Evolutionary conservation across 1,140 invertebrate genomes (phyloP), one percentile per base, ranked within the genome.

Genomic region (Palaemon carinicauda): DNA sequence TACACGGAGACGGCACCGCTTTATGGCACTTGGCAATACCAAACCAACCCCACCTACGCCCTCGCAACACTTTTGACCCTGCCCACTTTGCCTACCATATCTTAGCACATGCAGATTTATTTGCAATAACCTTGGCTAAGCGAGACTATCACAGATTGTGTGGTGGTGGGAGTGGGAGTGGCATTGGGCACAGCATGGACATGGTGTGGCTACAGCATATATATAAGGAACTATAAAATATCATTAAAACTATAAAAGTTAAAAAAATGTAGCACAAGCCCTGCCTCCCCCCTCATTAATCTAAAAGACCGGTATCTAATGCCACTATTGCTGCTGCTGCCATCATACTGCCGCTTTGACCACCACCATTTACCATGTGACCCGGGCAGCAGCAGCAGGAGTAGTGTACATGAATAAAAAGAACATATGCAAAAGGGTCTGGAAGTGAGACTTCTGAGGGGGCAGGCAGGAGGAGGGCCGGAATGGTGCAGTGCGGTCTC

Each of bases 1-100:
- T 84, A 82, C 87, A 84, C 81, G 87, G 82, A 88, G 87, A 83
- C 87, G 78, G 78, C 82, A 85, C 87, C 60, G 56, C 80, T 78
- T 14, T 77, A 75, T 54, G 53, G 56, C 78, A 31, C 65, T 52
- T 79, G 51, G 27, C 82, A 19, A 31, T 29, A 41, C 74, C 75
- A 71, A 51, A 24, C 53, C 51, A 29, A 41, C 77, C 60, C 60
- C 75, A 41, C 82, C 53, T 74, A 56, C 53, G 53, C 83, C 65
- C 77, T 71, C 56, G 69, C 65, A 33, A 74, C 50, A 74, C 41
- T 41, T n/a, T 50, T 52, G 41, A 52, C 77, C 75, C 77, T 29
- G 54, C 33, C 83, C 77, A 65, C 83, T 80, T 33, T 65, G 77
- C 75, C 69, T 82, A 73, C 73, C 51, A 21, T 50, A 75, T 33